A percentile compares a stretch with the other conserved stretches of the same genome.
These are phyloP conservation scores for Atta cephalotes DNA, from an alignment of 1,140 invertebrate genomes.

Conservation along the genomic window DNA sequence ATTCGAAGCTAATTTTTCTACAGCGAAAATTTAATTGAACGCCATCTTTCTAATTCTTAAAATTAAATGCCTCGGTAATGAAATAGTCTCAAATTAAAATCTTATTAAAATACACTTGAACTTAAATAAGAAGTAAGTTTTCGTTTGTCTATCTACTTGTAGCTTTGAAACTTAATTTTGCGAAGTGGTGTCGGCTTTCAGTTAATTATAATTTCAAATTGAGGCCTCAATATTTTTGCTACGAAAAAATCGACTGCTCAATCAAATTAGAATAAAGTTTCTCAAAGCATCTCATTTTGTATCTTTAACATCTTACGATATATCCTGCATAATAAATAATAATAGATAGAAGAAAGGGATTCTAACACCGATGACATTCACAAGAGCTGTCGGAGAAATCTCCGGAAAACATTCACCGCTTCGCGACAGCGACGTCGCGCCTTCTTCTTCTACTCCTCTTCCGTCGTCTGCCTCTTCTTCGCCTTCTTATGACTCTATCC, in stretches of 20 bases:
- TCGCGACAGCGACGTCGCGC: not conserved
- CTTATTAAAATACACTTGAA: not conserved
- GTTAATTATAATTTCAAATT: not conserved
- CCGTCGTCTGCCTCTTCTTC: conserved; percentile 39
- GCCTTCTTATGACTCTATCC: conserved; percentile 28
- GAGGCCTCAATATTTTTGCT: not conserved
- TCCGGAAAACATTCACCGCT: conserved; percentile 36
- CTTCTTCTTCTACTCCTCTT: conserved; percentile 42
- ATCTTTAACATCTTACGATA: not conserved
- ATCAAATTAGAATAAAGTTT: not conserved
- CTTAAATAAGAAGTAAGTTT: conserved; percentile 6
- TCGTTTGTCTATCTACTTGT: not conserved
- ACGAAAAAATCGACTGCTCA: not conserved
- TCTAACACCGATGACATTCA: conserved; percentile 16
- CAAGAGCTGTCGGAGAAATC: not conserved
- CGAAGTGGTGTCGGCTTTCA: not conserved
- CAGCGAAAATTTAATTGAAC: not conserved
- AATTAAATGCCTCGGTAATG: not conserved
- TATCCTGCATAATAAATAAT: conserved; percentile 29
- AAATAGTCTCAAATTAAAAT: conserved; percentile 20
- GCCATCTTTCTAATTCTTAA: not conserved
- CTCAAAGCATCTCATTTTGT: not conserved
- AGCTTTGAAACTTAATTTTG: conserved; percentile 2
- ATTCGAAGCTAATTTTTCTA: not conserved
- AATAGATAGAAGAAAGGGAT: not conserved